Base-by-base conservation (phyloP, 2,797 vertebrate genomes). In the Luscinia megarhynchos region DNA sequence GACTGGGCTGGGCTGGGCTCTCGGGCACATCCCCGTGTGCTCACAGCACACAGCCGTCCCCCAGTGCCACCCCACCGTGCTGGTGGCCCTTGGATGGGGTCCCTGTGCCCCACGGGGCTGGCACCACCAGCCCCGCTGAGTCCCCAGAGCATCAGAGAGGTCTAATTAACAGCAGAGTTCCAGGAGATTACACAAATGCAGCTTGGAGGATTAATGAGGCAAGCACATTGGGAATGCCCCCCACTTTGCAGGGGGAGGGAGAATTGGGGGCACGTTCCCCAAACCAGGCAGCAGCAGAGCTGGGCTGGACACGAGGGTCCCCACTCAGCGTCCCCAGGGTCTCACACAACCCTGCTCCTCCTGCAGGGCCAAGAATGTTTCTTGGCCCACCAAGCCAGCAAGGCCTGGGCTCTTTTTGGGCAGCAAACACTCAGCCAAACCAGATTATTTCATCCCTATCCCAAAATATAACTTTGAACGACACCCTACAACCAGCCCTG, bases 81-180 rank as follows among this genome's bases (percentile, higher is more conserved):
- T 14, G 90, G 9, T 15, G 6, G 54, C 72, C 53, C 59, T 11
- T 2, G 0, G 32, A 66, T 2, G 0, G 50, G 41, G 50, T 67
- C 62, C 68, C 73, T 3, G 34, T 29, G 54, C 55, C 48, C 7
- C 16, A 2, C 0, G 0, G 90, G 20, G 16, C 22, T 27, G 72
- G 55, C 55, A 51, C 72, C 63, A 14, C 51, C 1, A 46, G 83
- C 51, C 45, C 46, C 5, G 4, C 84, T 3, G 48, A 36, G 48
- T 0, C 32, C 14, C 0, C 9, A 0, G 61, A 19, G 73, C 77
- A 2, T 15, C 6, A 0, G 1, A 36, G 75, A 63, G 77, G 11
- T 40, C 51, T 55, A 27, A 94, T 90, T 43, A 84, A 70, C 46
- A 62, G 59, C 79, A 53, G 45, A 91, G 41, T 43, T 36, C 57